Conservation (phyloP, 1,140 invertebrate genomes). For the Cepaea nemoralis region DNA sequence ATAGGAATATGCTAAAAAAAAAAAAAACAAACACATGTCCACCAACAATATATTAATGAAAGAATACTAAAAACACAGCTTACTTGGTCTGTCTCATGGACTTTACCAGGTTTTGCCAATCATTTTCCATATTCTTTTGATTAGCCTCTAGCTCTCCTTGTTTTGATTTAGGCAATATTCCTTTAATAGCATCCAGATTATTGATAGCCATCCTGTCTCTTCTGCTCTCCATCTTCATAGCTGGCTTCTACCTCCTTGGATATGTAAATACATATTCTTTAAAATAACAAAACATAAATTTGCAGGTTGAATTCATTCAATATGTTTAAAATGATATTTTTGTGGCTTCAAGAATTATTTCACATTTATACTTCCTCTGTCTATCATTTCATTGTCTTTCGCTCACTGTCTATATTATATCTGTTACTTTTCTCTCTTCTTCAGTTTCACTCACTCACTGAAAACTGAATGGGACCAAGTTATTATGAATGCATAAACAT, state of each 20-base stretch:
- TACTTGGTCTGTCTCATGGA: constrained; percentile 80
- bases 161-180: constrained; percentile 61
- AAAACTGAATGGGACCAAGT: too few relatives aligned
- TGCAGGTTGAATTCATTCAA: too few relatives aligned
- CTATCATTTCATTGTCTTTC: too few relatives aligned
- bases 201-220: constrained; percentile 56
- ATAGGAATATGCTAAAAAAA: too few relatives aligned
- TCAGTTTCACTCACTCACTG: too few relatives aligned
- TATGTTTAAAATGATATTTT: too few relatives aligned
- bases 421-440: too few relatives aligned
- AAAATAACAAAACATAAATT: too few relatives aligned
- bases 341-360: too few relatives aligned
- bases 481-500: too few relatives aligned
- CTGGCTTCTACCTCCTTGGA: constrained; percentile 60
- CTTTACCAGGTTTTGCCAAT: constrained; percentile 79
- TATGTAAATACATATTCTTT: background rate
- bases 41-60: background rate
- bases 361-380: too few relatives aligned
- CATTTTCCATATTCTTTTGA: constrained; percentile 78
- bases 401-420: too few relatives aligned
- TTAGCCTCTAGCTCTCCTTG: constrained; percentile 74
- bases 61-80: background rate
- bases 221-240: constrained; percentile 63
- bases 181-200: constrained; percentile 57
- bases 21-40: background rate